These are phyloP conservation scores for Benitochromis conjunctus DNA, from an alignment of 2,113 vertebrate genomes.

Conservation along the genomic window DNA sequence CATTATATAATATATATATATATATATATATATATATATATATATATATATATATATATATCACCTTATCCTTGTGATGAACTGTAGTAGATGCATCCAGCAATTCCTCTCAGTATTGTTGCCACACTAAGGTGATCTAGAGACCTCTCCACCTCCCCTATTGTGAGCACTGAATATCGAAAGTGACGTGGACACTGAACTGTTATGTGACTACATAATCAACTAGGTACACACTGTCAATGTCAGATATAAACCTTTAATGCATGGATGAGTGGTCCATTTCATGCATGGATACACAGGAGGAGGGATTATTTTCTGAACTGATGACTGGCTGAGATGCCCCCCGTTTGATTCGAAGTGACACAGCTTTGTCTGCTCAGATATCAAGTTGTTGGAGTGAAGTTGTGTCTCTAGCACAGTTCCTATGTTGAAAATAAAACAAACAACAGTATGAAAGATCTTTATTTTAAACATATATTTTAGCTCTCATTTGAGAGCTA, in stretches of 20 bases:
- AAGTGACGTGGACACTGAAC: conserved; percentile 26
- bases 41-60: too few species aligned
- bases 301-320: conserved; percentile 5
- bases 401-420: neutral
- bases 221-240: conserved; percentile 30
- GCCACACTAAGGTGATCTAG: neutral
- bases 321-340: conserved; percentile 2
- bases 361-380: neutral
- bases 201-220: conserved; percentile 38
- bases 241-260: conserved; percentile 9
- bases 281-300: conserved; percentile 37
- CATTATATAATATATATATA: too few species aligned
- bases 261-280: conserved; percentile 6
- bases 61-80: neutral
- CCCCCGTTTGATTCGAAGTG: neutral
- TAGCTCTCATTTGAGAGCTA: neutral
- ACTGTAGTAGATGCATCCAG: neutral
- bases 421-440: neutral
- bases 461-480: neutral
- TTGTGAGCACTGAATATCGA: conserved; percentile 4
- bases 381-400: conserved; percentile 13
- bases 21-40: too few species aligned
- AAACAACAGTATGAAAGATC: neutral
- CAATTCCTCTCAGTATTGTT: neutral
- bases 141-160: neutral